phyloP scores from a whole-genome alignment of 2,797 vertebrate species.

The Sardinella longiceps region DNA sequence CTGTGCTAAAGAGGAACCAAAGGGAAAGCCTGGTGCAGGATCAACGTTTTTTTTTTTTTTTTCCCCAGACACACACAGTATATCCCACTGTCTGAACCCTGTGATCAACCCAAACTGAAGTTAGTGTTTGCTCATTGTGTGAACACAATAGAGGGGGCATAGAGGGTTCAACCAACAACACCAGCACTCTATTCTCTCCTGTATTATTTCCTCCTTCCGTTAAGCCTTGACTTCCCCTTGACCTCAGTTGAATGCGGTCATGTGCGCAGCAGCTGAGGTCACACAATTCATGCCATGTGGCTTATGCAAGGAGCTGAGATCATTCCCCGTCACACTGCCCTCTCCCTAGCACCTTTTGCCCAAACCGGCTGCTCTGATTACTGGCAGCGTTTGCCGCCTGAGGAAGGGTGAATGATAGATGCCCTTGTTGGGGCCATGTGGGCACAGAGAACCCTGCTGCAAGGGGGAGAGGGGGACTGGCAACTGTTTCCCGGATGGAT shows the following conservation, averaged over 20 bases:
- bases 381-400: background rate
- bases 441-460: background rate
- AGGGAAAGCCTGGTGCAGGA: background rate
- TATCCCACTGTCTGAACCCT: background rate
- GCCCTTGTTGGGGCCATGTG: background rate
- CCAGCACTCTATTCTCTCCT: background rate
- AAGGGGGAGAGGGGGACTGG: background rate
- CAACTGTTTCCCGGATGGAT: background rate
- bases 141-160: background rate
- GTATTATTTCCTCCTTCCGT: background rate
- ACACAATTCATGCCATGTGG: background rate
- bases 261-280: background rate
- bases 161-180: too few relatives aligned
- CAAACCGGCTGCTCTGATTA: background rate
- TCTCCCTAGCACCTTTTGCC: background rate
- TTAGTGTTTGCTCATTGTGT: background rate
- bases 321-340: background rate
- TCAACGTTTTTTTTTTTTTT: too few relatives aligned
- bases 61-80: background rate
- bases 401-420: background rate
- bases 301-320: conserved; percentile 1
- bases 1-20: background rate
- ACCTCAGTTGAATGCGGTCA: background rate
- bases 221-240: background rate
- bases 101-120: background rate